phyloP scores from a whole-genome alignment of 2,888 invertebrate species.

The Eilema depressum region DNA sequence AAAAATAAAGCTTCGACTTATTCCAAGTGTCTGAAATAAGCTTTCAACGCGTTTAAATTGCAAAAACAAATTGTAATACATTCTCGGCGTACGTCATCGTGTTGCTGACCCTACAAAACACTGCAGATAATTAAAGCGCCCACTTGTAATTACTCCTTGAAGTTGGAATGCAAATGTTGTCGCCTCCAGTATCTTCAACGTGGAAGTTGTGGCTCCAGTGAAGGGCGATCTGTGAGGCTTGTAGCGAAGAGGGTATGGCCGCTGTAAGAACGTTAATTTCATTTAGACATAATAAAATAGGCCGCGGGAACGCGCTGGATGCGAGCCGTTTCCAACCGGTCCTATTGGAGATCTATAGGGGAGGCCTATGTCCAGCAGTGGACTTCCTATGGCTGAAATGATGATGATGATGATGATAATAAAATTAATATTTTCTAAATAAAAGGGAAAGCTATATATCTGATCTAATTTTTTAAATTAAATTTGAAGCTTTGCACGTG shows the following conservation, averaged over 20 bases:
- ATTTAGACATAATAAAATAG: too few species aligned
- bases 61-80: slow-evolving; percentile 80
- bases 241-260: not conserved
- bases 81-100: slow-evolving; percentile 69
- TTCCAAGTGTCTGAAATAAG: slow-evolving; percentile 43
- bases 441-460: too few species aligned
- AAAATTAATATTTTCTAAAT: too few species aligned
- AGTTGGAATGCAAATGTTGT: slow-evolving; percentile 84
- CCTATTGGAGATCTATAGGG: too few species aligned
- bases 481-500: not conserved
- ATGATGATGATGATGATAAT: too few species aligned
- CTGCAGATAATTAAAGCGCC: slow-evolving; percentile 72
- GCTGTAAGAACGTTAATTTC: not conserved
- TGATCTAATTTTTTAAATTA: too few species aligned
- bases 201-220: slow-evolving; percentile 27
- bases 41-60: slow-evolving; percentile 71
- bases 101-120: slow-evolving; percentile 63
- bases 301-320: too few species aligned
- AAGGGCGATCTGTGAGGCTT: not conserved
- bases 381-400: too few species aligned
- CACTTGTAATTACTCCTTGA: slow-evolving; percentile 80
- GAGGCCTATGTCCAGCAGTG: too few species aligned
- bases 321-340: too few species aligned
- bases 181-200: slow-evolving; percentile 69
- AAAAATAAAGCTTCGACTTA: slow-evolving; percentile 27